phyloP scores from a whole-genome alignment of 1,140 invertebrate species.

The Sycobia sp. region DNA sequence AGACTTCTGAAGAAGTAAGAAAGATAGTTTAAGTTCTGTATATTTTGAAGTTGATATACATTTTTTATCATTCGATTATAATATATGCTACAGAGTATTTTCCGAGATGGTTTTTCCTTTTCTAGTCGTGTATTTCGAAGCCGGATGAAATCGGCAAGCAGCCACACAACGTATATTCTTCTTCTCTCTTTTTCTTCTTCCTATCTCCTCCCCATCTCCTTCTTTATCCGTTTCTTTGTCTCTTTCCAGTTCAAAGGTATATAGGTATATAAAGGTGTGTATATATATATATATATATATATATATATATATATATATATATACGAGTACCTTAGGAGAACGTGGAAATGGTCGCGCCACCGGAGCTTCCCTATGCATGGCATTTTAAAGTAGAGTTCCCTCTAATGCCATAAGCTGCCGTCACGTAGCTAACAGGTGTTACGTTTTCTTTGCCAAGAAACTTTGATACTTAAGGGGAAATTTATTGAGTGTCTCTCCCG shows the following conservation, averaged over 20 bases:
- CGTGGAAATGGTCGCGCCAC: conserved; percentile 9
- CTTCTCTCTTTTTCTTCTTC: not conserved
- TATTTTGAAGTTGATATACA: too few relatives aligned
- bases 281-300: too few relatives aligned
- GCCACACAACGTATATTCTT: not conserved
- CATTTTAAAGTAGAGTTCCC: conserved; percentile 50
- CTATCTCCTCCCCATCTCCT: not conserved
- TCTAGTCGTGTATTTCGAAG: not conserved
- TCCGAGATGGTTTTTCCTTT: not conserved
- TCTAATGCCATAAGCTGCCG: conserved; percentile 49
- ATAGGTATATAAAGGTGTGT: too few relatives aligned
- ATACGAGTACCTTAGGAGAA: conserved; percentile 1
- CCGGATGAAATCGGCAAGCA: not conserved
- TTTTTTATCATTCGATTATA: too few relatives aligned
- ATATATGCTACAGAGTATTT: not conserved
- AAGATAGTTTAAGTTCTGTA: too few relatives aligned
- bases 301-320: too few relatives aligned
- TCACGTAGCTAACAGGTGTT: conserved; percentile 54
- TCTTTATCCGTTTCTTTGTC: not conserved
- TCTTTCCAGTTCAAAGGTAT: not conserved
- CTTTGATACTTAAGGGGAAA: conserved; percentile 49
- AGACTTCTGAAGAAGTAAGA: too few relatives aligned
- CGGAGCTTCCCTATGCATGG: conserved; percentile 45
- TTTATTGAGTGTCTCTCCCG: conserved; percentile 43
- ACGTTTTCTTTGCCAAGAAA: conserved; percentile 42